Conservation (phyloP, 1,140 invertebrate species). For the Ephestia elutella region DNA sequence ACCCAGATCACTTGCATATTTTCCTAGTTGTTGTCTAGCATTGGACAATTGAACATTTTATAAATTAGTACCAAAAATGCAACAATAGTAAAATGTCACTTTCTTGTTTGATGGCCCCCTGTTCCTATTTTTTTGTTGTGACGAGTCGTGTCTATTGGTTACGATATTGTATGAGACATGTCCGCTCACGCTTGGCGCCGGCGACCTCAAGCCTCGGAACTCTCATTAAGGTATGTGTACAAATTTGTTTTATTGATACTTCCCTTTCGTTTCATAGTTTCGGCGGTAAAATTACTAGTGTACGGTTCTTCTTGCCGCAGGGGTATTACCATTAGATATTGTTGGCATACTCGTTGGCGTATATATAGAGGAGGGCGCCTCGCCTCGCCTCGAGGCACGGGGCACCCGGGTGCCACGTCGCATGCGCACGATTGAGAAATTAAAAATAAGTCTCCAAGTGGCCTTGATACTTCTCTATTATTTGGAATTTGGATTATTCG, state of each 20-base stretch:
- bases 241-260: constrained; percentile 60
- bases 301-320: constrained; percentile 59
- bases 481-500: constrained; percentile 68
- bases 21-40: too few species aligned
- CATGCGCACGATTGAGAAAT: constrained; percentile 40
- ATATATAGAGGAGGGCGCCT: constrained; percentile 22
- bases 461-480: constrained; percentile 72
- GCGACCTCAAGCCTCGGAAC: constrained; percentile 20
- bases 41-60: too few species aligned
- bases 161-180: too few species aligned
- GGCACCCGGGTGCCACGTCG: constrained; percentile 38
- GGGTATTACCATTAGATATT: constrained; percentile 68
- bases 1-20: too few species aligned
- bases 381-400: neutral
- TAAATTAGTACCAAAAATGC: too few species aligned
- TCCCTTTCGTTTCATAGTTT: constrained; percentile 59
- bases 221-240: constrained; percentile 58
- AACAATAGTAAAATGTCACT: too few species aligned
- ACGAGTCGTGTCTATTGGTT: too few species aligned
- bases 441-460: constrained; percentile 70
- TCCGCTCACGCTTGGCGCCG: constrained; percentile 7
- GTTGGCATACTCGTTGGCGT: constrained; percentile 59
- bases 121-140: too few species aligned
- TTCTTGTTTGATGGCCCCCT: too few species aligned
- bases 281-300: constrained; percentile 59